Percentiles rank a stretch among this genome's conserved stretches.
These are phyloP conservation scores for Perca schrenkii DNA, from an alignment of 2,113 vertebrate genomes.

Conservation along the genomic window DNA sequence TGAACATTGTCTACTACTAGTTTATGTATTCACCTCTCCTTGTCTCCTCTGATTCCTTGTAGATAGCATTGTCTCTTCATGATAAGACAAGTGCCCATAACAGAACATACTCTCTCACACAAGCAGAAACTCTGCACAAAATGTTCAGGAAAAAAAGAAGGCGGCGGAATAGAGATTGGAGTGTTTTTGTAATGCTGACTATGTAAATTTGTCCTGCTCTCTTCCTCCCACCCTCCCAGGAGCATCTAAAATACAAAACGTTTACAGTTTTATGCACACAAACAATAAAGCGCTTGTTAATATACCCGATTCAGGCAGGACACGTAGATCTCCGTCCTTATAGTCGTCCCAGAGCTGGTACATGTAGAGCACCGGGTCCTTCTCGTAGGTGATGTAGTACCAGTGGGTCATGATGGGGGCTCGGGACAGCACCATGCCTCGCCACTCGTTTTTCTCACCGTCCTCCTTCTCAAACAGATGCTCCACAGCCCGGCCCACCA, in stretches of 20 bases:
- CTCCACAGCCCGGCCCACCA: slow-evolving; percentile 87
- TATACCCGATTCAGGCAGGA: slow-evolving; percentile 86
- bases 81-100: background rate
- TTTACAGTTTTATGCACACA: background rate
- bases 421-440: slow-evolving; percentile 87
- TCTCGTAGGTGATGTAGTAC: slow-evolving; percentile 90
- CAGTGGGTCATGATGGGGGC: slow-evolving; percentile 89
- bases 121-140: slow-evolving; percentile 30
- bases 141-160: slow-evolving; percentile 17
- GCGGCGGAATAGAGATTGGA: slow-evolving; percentile 12
- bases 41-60: background rate
- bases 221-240: slow-evolving; percentile 41
- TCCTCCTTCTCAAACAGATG: slow-evolving; percentile 89
- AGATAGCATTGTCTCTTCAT: background rate
- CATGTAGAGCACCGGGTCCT: slow-evolving; percentile 89
- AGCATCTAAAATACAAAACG: slow-evolving; percentile 24
- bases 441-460: slow-evolving; percentile 88
- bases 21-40: background rate
- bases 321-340: slow-evolving; percentile 87
- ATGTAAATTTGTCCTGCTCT: slow-evolving; percentile 49
- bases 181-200: slow-evolving; percentile 35
- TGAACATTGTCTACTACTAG: background rate
- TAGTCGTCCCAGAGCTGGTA: slow-evolving; percentile 89
- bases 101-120: background rate
- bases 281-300: background rate